Conservation (phyloP, 1,140 invertebrate species). For the Paraescarpia echinospica region DNA sequence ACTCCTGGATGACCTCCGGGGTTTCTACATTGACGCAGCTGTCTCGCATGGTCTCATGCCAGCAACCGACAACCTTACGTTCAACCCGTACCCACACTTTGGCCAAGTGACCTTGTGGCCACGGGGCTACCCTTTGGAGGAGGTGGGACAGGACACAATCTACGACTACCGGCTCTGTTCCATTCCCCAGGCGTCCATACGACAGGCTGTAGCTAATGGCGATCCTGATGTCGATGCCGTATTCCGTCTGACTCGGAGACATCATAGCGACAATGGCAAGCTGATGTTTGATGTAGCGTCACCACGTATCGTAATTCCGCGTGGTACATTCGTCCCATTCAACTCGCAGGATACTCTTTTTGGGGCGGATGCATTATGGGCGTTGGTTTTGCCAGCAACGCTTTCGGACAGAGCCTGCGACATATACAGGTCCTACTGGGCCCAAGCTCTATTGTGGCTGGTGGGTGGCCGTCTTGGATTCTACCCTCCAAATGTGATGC, state of each 20-base stretch:
- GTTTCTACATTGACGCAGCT: conserved; percentile 28
- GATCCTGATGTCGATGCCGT: conserved; percentile 56
- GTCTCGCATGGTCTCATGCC: conserved; percentile 20
- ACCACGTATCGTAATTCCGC: conserved; percentile 35
- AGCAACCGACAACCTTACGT: conserved; percentile 31
- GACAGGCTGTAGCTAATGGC: conserved; percentile 51
- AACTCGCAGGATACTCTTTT: conserved; percentile 54
- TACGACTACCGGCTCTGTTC: conserved; percentile 23
- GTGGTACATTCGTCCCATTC: conserved; percentile 41
- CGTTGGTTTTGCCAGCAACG: conserved; percentile 43
- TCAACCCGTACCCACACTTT: conserved; percentile 50
- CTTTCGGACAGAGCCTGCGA: conserved; percentile 48
- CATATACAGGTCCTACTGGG: conserved; percentile 51
- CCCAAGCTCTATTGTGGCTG: conserved; percentile 44
- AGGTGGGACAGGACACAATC: conserved; percentile 28
- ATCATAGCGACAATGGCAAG: conserved; percentile 28
- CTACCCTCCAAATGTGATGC: conserved; percentile 38
- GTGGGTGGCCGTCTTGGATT: conserved; percentile 41
- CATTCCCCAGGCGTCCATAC: conserved; percentile 38
- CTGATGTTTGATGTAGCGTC: conserved; percentile 39
- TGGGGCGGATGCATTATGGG: conserved; percentile 44
- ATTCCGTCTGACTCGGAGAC: conserved; percentile 43
- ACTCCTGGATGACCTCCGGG: conserved; percentile 32
- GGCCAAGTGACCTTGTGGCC: conserved; percentile 49
- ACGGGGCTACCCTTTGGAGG: conserved; percentile 47